These are phyloP conservation scores for Neoniphon sammara DNA, from an alignment of 2,797 vertebrate genomes.

Conservation along the genomic window DNA sequence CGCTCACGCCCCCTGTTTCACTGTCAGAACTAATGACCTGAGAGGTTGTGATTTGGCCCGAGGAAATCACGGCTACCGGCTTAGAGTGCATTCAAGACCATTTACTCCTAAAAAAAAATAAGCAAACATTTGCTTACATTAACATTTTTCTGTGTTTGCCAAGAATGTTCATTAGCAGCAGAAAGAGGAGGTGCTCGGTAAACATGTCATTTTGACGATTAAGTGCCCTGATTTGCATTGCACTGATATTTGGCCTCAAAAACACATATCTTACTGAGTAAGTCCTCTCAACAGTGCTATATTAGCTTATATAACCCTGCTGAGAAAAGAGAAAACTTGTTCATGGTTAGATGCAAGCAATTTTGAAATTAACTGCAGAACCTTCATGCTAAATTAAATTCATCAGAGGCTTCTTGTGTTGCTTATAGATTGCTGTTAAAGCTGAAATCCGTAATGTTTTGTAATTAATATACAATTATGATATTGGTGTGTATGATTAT, in stretches of 20 bases:
- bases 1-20: slow-evolving; percentile 65
- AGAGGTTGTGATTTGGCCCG: slow-evolving; percentile 66
- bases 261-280: too few species aligned
- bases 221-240: too few species aligned
- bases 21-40: slow-evolving; percentile 72
- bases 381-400: slow-evolving; percentile 33
- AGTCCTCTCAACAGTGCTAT: background rate
- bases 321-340: background rate
- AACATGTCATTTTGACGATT: too few species aligned
- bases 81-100: slow-evolving; percentile 63
- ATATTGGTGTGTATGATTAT: too few species aligned
- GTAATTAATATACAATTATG: too few species aligned
- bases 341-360: too few species aligned
- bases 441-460: too few species aligned
- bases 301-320: background rate
- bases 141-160: slow-evolving; percentile 54
- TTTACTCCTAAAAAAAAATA: slow-evolving; percentile 64
- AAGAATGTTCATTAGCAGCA: slow-evolving; percentile 56
- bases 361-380: background rate
- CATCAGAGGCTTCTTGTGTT: background rate
- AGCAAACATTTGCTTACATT: slow-evolving; percentile 69
- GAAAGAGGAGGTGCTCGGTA: slow-evolving; percentile 22
- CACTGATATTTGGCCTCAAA: too few species aligned
- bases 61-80: slow-evolving; percentile 60
- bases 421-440: too few species aligned